Percentiles rank a stretch among this genome's conserved stretches.
These are phyloP conservation scores for Allobates femoralis DNA, from an alignment of 2,797 vertebrate species.

Conservation along the genomic window DNA sequence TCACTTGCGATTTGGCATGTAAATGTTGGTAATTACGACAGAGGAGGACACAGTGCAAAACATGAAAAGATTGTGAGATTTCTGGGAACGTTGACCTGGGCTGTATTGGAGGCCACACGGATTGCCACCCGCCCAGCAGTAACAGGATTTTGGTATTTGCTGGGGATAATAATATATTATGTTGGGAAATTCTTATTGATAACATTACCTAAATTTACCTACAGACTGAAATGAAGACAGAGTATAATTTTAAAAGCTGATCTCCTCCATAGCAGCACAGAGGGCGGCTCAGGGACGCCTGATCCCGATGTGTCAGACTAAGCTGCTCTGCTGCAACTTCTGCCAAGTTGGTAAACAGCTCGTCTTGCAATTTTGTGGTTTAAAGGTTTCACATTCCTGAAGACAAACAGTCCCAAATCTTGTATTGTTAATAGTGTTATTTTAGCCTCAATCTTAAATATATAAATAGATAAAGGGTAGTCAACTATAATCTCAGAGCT, in stretches of 20 bases:
- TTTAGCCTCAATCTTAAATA: slow-evolving; percentile 11
- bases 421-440: not conserved
- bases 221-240: not conserved
- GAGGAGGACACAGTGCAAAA: not conserved
- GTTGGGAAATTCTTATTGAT: not conserved
- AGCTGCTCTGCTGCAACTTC: slow-evolving; percentile 25
- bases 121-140: not conserved
- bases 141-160: not conserved
- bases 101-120: not conserved
- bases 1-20: not conserved
- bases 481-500: not conserved
- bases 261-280: not conserved
- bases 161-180: not conserved
- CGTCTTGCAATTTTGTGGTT: slow-evolving; percentile 42
- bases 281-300: not conserved
- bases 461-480: slow-evolving; percentile 16
- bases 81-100: not conserved
- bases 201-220: not conserved
- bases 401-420: slow-evolving; percentile 54
- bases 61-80: not conserved
- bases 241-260: not conserved
- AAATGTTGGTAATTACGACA: not conserved
- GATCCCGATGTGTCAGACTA: not conserved
- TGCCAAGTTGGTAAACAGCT: slow-evolving; percentile 45
- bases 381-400: slow-evolving; percentile 24